These are phyloP conservation scores for Theretra japonica DNA, from an alignment of 2,888 invertebrate species.

Conservation along the genomic window DNA sequence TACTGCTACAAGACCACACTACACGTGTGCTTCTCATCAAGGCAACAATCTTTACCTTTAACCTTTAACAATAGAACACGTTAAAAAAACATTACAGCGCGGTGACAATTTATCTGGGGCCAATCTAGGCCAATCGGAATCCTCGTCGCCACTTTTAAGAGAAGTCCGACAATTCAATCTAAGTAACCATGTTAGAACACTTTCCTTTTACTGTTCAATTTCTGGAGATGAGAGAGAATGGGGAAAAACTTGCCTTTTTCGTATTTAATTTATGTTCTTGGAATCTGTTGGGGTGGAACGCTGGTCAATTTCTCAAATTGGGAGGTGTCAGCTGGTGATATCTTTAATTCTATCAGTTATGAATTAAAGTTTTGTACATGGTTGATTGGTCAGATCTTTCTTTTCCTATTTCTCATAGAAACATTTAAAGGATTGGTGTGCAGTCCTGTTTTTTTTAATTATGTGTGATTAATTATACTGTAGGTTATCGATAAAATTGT, in stretches of 20 bases:
- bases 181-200: conserved; percentile 27
- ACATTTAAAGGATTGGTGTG: no score
- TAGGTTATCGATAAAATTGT: no score
- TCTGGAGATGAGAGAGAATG: conserved; percentile 5
- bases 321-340: background rate
- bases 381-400: no score
- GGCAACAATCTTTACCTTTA: no score
- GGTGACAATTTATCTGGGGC: conserved; percentile 15
- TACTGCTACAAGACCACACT: no score
- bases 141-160: conserved; percentile 14
- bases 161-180: conserved; percentile 23
- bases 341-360: background rate
- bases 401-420: no score
- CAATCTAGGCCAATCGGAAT: conserved; percentile 25
- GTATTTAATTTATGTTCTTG: conserved; percentile 3
- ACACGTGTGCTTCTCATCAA: no score
- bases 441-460: no score
- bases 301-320: background rate
- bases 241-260: conserved; percentile 7
- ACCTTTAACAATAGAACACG: background rate
- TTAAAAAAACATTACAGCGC: conserved; percentile 15
- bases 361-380: no score
- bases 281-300: background rate
- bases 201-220: conserved; percentile 21
- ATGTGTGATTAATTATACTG: no score